These are phyloP conservation scores for Orussus abietinus DNA, from an alignment of 1,140 invertebrate species.

Conservation along the genomic window DNA sequence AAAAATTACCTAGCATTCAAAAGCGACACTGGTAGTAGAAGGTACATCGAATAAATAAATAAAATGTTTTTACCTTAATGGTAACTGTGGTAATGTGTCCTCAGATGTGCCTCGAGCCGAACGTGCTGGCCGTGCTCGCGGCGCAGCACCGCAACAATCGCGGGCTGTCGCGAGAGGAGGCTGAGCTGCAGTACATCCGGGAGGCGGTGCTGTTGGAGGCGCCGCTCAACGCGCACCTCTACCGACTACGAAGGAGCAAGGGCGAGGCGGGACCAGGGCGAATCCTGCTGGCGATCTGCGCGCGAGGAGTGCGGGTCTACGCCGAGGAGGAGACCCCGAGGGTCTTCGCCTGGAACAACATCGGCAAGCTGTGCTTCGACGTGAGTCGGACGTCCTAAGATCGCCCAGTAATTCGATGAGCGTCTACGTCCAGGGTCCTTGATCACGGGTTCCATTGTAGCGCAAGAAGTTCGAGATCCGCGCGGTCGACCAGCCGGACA, in stretches of 20 bases:
- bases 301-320: constrained; percentile 81
- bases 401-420: background rate
- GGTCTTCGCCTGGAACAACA: constrained; percentile 88
- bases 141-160: constrained; percentile 70
- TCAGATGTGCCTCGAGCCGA: constrained; percentile 55
- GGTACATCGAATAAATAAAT: background rate
- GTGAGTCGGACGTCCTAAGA: constrained; percentile 49
- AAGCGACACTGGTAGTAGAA: no score
- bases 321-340: constrained; percentile 63
- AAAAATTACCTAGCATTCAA: no score
- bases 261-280: constrained; percentile 68
- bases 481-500: constrained; percentile 72
- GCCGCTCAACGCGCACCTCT: constrained; percentile 89
- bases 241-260: constrained; percentile 80
- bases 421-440: background rate
- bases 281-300: constrained; percentile 77
- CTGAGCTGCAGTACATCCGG: constrained; percentile 80
- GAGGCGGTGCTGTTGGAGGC: constrained; percentile 82
- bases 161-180: constrained; percentile 70
- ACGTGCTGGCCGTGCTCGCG: constrained; percentile 59
- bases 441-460: constrained; percentile 40
- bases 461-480: constrained; percentile 95
- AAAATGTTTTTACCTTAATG: background rate
- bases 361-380: constrained; percentile 90
- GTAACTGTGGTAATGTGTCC: constrained; percentile 5